Percentiles rank a stretch among this genome's conserved stretches.
Conservation (phyloP, 2,113 vertebrate genomes). For the Pteruthius melanotis region DNA sequence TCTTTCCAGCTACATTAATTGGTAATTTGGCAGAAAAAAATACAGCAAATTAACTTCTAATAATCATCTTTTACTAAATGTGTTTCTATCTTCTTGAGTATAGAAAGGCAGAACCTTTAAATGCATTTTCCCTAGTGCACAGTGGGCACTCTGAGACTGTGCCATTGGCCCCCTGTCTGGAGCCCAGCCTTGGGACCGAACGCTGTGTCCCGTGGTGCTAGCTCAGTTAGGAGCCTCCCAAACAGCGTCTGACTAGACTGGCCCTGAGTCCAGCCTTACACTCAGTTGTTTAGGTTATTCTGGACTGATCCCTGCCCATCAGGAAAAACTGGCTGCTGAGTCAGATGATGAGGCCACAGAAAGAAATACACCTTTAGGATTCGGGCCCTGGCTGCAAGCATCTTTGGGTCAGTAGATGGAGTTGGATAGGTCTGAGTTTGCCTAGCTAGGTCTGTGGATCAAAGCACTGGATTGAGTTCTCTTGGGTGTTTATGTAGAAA, state of each 20-base stretch:
- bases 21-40: conserved; percentile 48
- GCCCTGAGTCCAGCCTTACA: neutral
- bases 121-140: neutral
- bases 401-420: neutral
- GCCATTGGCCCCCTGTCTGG: neutral
- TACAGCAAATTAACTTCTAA: conserved; percentile 35
- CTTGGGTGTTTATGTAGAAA: neutral
- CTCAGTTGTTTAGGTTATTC: neutral
- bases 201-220: neutral
- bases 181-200: neutral
- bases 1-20: conserved; percentile 46
- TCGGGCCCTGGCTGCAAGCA: neutral
- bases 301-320: neutral
- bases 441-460: neutral
- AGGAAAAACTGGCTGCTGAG: neutral
- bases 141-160: neutral
- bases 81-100: neutral
- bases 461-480: neutral
- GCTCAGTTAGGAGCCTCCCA: neutral
- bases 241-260: neutral
- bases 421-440: neutral
- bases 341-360: neutral
- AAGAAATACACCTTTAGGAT: neutral
- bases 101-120: neutral
- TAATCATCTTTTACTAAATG: conserved; percentile 6